Percentiles rank a stretch among this genome's conserved stretches.
phyloP scores from a whole-genome alignment of 2,113 vertebrate genomes.

The Xiphias gladius region DNA sequence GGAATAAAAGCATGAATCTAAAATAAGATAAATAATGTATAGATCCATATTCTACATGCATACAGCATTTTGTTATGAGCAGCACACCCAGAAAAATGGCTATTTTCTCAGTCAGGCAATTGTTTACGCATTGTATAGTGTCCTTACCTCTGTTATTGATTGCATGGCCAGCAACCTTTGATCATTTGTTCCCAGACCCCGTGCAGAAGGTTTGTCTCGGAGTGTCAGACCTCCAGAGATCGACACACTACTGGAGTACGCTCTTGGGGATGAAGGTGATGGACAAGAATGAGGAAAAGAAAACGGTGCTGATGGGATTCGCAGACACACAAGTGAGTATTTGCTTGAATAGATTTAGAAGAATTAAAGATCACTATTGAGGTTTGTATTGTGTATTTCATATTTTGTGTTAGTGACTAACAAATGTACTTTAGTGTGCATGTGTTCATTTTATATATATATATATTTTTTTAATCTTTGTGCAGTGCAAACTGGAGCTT shows the following conservation, averaged over 20 bases:
- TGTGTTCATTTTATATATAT: not conserved
- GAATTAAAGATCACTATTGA: not conserved
- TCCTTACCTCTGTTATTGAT: not conserved
- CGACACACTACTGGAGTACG: constrained; percentile 90
- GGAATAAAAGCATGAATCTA: no score
- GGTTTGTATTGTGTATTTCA: not conserved
- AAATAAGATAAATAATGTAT: no score
- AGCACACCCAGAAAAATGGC: not conserved
- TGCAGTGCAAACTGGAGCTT: constrained; percentile 94
- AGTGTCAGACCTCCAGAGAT: constrained; percentile 91
- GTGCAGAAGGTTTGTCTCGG: constrained; percentile 94
- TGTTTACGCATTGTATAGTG: no score
- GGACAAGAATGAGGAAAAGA: constrained; percentile 87
- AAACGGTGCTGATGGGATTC: constrained; percentile 90
- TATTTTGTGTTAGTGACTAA: not conserved
- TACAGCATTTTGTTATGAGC: not conserved
- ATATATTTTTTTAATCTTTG: not conserved
- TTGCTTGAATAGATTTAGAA: not conserved
- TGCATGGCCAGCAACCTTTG: not conserved
- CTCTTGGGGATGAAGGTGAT: constrained; percentile 93
- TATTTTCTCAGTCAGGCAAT: no score
- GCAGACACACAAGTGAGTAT: constrained; percentile 89
- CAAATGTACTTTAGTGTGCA: not conserved
- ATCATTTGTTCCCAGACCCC: constrained; percentile 84
- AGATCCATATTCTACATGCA: not conserved